Conservation (phyloP, 2,113 vertebrate genomes). For the Crotophaga sulcirostris region DNA sequence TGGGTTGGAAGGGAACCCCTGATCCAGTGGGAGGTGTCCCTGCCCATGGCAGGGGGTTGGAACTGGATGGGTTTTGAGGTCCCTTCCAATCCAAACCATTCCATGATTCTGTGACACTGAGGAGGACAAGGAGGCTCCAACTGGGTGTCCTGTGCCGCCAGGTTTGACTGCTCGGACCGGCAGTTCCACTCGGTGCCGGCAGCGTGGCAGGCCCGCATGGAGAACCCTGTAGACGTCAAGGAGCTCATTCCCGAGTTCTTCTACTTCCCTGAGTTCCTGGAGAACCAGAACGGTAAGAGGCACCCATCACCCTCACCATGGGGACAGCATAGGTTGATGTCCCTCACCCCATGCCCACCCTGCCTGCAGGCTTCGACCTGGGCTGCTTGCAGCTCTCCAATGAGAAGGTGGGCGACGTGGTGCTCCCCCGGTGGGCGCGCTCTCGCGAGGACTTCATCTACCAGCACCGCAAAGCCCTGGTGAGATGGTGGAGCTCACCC, state of each 20-base stretch:
- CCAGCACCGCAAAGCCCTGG: conserved; percentile 91
- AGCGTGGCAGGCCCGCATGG: conserved; percentile 95
- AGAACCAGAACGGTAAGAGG: conserved; percentile 89
- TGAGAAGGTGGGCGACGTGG: conserved; percentile 85
- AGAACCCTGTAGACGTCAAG: conserved; percentile 95
- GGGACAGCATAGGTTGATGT: fast-evolving
- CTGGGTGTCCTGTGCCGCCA: conserved; percentile 13
- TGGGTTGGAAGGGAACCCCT: no score
- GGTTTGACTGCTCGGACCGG: conserved; percentile 95
- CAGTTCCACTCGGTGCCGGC: conserved; percentile 96
- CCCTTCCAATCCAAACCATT: no score
- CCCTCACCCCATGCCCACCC: not conserved
- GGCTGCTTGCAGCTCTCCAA: conserved; percentile 92
- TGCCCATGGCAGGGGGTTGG: no score
- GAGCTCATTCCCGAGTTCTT: conserved; percentile 98
- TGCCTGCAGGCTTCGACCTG: conserved; percentile 85
- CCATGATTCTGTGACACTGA: no score
- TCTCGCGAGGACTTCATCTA: conserved; percentile 93
- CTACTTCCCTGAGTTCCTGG: conserved; percentile 94
- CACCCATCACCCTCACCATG: fast-evolving
- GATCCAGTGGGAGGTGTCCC: no score
- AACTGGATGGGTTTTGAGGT: no score
- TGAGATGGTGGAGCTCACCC: conserved; percentile 58
- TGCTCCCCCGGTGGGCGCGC: conserved; percentile 89
- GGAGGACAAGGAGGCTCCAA: fast-evolving